Evolutionary conservation across 2,113 vertebrate genomes (phyloP).

Genomic region (Mobula hypostoma): DNA sequence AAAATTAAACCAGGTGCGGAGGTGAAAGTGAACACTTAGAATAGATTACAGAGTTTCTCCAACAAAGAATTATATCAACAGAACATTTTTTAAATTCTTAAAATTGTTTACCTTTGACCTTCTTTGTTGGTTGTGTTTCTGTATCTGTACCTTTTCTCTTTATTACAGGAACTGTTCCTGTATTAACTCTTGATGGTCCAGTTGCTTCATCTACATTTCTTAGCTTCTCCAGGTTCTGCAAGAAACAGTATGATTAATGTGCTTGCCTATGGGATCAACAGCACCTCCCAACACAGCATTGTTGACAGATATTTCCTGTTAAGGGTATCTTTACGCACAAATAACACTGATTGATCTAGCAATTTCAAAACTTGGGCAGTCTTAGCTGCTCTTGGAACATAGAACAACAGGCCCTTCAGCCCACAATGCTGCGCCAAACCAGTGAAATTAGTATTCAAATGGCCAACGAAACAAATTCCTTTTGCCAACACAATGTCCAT

Average conservation of each 20-base stretch:
- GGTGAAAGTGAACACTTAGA: no score
- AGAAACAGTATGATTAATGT: not conserved
- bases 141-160: slow-evolving; percentile 70
- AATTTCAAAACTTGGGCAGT: not conserved
- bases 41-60: no score
- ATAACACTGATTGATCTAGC: not conserved
- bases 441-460: no score
- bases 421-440: no score
- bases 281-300: not conserved
- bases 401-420: no score
- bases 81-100: not conserved
- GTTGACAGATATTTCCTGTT: not conserved
- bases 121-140: slow-evolving; percentile 57
- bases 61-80: no score
- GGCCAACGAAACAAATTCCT: no score
- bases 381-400: not conserved
- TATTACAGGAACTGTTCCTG: slow-evolving; percentile 41
- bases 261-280: not conserved
- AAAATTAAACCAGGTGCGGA: no score
- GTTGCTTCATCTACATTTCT: slow-evolving; percentile 58
- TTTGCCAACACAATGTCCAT: no score
- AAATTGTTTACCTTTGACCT: slow-evolving; percentile 51
- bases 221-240: slow-evolving; percentile 63
- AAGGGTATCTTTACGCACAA: not conserved
- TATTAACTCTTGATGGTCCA: slow-evolving; percentile 42